Evolutionary conservation across 2,113 vertebrate genomes (phyloP), one percentile per base, ranked within the genome.

Genomic region (Jaculus jaculus): DNA sequence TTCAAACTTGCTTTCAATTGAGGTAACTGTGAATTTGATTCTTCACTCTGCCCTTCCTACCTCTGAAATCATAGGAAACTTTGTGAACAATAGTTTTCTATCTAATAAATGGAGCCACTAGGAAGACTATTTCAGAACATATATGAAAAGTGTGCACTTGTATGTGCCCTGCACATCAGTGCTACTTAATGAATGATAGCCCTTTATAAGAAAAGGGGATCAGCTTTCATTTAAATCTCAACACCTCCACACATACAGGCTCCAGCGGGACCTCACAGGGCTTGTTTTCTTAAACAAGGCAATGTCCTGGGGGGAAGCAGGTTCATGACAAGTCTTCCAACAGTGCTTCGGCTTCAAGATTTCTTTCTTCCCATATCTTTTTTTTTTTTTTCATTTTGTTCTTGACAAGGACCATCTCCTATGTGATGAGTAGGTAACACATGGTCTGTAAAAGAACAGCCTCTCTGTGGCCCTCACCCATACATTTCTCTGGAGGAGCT

Each of bases 401-500:
- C 63, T 94, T 94, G 88, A 95, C 92, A 96, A 96, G 94, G 68
- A 28, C 92, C 93, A 65, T 82, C 96, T 98, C 97, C 97, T 93
- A 85, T 96, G 86, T 78, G 92, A 90, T 89, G 91, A 91, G 96
- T 92, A 95, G 94, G 86, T 89, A 95, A 97, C 84, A 96, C 77
- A 87, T 91, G 82, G 90, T 94, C 77, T 94, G 94, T 83, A 83
- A 95, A 96, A 92, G 96, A 96, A 93, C 96, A 97, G 97, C 96
- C 79, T 95, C 63, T 89, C 93, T 63, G 47, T 95, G 98, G 98
- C 96, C 93, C 87, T 98, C 97, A 97, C 89, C 97, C 97, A 91
- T 95, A 73, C 89, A 74, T 95, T 97, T 97, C 97, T 98, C 97
- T 96, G 92, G 96, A 96, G 95, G 93, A 97, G 91, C 93, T 95